phyloP scores from a whole-genome alignment of 2,113 vertebrate genomes.

The Microcebus jonahi region DNA sequence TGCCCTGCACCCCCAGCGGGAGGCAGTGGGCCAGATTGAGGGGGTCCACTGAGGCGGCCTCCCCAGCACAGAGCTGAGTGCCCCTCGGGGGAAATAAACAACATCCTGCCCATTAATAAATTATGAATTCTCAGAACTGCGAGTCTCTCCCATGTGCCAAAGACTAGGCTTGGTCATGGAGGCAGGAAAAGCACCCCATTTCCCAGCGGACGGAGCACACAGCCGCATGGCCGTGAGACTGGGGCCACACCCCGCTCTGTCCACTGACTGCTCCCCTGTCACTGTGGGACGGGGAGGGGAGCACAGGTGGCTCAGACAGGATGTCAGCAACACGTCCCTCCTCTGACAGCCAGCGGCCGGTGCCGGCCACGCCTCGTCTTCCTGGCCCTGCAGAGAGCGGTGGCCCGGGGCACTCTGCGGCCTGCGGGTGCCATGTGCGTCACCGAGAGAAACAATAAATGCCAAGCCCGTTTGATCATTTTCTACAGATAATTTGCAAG shows the following conservation, averaged over 20 bases:
- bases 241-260: fast-evolving
- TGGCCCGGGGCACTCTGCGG: fast-evolving
- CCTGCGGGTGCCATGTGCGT: not conserved
- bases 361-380: fast-evolving
- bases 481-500: not conserved
- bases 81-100: not conserved
- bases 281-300: not conserved
- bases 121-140: no score
- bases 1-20: fast-evolving
- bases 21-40: not conserved
- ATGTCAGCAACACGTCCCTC: fast-evolving
- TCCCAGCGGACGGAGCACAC: fast-evolving
- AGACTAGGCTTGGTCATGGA: fast-evolving
- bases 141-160: fast-evolving
- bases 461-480: not conserved
- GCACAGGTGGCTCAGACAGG: fast-evolving
- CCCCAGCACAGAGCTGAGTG: fast-evolving
- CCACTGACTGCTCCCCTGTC: fast-evolving
- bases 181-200: fast-evolving
- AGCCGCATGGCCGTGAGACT: fast-evolving
- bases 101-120: fast-evolving
- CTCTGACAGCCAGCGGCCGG: not conserved
- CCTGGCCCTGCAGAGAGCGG: not conserved
- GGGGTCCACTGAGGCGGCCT: fast-evolving
- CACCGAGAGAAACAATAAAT: not conserved